Evolutionary conservation across 2,888 invertebrate species (phyloP), one percentile per base, ranked within the genome.

Genomic region (Antheraea assamensis): DNA sequence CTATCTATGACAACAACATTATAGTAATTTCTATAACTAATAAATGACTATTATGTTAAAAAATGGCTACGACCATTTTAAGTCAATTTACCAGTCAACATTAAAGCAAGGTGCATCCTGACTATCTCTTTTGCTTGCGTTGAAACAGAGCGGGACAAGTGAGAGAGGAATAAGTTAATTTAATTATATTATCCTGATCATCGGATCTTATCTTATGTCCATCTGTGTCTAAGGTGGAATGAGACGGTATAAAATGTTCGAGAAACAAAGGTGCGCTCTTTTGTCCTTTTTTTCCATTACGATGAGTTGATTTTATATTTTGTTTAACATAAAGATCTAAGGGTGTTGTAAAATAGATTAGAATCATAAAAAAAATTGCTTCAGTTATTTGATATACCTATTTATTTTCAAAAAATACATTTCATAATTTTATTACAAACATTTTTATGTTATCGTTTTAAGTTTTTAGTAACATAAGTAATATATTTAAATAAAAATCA

Each of bases 171-270:
- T 84, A 80, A 80, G 87, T 87, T 92, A 90, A 92, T 92, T 91
- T 91, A 92, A 92, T 92, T 91, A 92, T 84, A 86, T 85, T 84
- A 87, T 83, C 83, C 75, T 79, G 82, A 78, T 82, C 86, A 84
- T 42, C 55, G 49, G 52, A 71, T 64, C 61, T 73, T 71, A 71
- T 74, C 74, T 83, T 79, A 82, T 84, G 82, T 83, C 81, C 85
- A 87, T 88, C 86, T 88, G 86, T 85, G 79, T 71, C 35, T 19
- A 70, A 77, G 80, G 80, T 80, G 76, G 79, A 78, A 79, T 68
- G 68, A 81, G 77, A 78, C 81, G 77, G 74, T 77, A 81, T 71
- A 75, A 72, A 30, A 74, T 76, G 71, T 83, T 81, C 86, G 82
- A 80, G 73, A 71, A 74, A 82, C 78, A 73, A 78, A 74, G 80